These are phyloP conservation scores for Brachionus calyciflorus DNA, from an alignment of 1,140 invertebrate genomes.

Conservation along the genomic window DNA sequence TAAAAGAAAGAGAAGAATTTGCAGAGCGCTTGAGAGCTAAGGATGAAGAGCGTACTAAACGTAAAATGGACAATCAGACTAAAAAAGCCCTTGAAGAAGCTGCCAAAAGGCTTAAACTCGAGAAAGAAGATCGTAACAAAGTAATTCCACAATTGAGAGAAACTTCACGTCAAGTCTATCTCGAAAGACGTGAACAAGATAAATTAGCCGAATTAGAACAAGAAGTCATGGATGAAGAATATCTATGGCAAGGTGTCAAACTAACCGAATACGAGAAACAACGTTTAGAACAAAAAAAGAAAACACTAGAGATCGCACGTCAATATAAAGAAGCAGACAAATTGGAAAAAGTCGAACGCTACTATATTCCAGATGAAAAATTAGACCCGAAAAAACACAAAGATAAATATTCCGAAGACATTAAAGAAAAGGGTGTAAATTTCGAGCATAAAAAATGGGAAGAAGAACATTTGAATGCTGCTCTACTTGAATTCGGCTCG, in stretches of 20 bases:
- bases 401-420: conserved; percentile 79
- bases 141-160: conserved; percentile 67
- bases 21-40: conserved; percentile 78
- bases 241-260: conserved; percentile 82
- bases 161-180: conserved; percentile 86
- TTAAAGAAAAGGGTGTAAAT: conserved; percentile 76
- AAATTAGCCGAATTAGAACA: conserved; percentile 92
- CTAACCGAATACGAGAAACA: conserved; percentile 79
- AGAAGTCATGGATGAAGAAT: conserved; percentile 93
- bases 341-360: conserved; percentile 83
- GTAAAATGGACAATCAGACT: conserved; percentile 67
- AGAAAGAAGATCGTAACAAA: conserved; percentile 50
- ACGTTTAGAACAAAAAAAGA: conserved; percentile 85
- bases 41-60: conserved; percentile 83
- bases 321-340: conserved; percentile 91
- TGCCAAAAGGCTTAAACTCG: conserved; percentile 79
- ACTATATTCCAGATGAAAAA: conserved; percentile 82
- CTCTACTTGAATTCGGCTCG: conserved; percentile 85
- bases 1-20: conserved; percentile 90
- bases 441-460: conserved; percentile 97
- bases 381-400: conserved; percentile 59
- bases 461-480: conserved; percentile 90
- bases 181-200: conserved; percentile 90
- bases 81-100: conserved; percentile 84
- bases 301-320: conserved; percentile 81